Evolutionary conservation across 2,113 vertebrate genomes (phyloP).

Genomic region (Morphnarchus princeps): DNA sequence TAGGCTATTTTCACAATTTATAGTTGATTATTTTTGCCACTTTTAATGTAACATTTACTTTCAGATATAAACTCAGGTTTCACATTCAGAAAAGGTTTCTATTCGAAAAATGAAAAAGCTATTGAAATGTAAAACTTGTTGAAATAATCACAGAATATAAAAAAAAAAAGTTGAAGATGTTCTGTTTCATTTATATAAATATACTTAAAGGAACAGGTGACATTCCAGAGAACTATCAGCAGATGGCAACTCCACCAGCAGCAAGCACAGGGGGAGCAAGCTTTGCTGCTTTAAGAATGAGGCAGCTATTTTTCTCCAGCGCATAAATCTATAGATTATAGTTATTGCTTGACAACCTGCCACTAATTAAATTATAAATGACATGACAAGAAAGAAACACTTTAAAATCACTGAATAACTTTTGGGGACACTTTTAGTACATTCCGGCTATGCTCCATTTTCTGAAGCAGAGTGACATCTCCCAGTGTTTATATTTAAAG

Average conservation of each 20-base stretch:
- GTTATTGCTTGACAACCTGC: slow-evolving; percentile 58
- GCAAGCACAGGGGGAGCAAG: slow-evolving; percentile 46
- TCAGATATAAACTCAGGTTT: slow-evolving; percentile 46
- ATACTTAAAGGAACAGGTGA: slow-evolving; percentile 52
- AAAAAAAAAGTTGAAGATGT: slow-evolving; percentile 12
- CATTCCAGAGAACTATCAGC: slow-evolving; percentile 60
- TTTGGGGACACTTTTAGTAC: slow-evolving; percentile 49
- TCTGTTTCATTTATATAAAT: slow-evolving; percentile 47
- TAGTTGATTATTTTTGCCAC: background rate
- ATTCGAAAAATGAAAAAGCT: slow-evolving; percentile 46
- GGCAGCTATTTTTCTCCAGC: slow-evolving; percentile 47
- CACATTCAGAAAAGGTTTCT: slow-evolving; percentile 50
- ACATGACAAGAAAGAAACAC: slow-evolving; percentile 38
- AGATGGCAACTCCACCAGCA: slow-evolving; percentile 69
- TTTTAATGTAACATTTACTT: slow-evolving; percentile 28
- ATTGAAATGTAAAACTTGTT: slow-evolving; percentile 61
- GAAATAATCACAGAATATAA: slow-evolving; percentile 24
- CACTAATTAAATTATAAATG: slow-evolving; percentile 68
- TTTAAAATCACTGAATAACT: slow-evolving; percentile 49
- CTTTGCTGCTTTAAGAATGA: slow-evolving; percentile 67
- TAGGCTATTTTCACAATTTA: slow-evolving; percentile 27
- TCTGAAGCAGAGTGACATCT: background rate
- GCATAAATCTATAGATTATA: slow-evolving; percentile 51
- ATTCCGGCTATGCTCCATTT: background rate
- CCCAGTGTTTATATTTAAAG: slow-evolving; percentile 21